These are phyloP conservation scores for Gavia stellata DNA, from an alignment of 2,113 vertebrate species.

Conservation along the genomic window DNA sequence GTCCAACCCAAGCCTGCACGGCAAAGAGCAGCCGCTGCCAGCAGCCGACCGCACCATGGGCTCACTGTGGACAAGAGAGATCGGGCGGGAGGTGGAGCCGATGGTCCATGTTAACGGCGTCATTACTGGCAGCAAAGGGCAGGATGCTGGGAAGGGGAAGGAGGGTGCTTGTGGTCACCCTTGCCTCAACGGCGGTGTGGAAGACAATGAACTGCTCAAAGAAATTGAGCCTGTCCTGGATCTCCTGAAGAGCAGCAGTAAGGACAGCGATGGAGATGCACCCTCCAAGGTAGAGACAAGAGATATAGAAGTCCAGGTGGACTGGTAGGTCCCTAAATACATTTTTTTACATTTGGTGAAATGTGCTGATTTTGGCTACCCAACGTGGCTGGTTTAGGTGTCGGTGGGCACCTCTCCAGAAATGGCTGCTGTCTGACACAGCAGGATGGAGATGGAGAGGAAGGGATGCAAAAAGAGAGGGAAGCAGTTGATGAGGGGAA, in stretches of 20 bases:
- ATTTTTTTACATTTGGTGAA: not conserved
- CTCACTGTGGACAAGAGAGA: slow-evolving; percentile 68
- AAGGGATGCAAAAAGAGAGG: not conserved
- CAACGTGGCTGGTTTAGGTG: accelerated
- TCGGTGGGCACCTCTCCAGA: not conserved
- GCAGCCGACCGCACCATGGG: slow-evolving; percentile 68
- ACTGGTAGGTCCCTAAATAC: slow-evolving; percentile 79
- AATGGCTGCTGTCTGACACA: not conserved
- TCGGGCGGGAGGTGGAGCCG: slow-evolving; percentile 29
- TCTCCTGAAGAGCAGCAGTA: slow-evolving; percentile 81
- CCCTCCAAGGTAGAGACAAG: slow-evolving; percentile 74
- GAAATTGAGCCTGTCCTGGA: slow-evolving; percentile 91
- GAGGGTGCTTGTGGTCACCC: slow-evolving; percentile 16
- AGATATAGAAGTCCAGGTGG: slow-evolving; percentile 89
- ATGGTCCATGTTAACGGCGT: slow-evolving; percentile 66
- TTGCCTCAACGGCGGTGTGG: slow-evolving; percentile 79
- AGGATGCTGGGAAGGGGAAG: slow-evolving; percentile 62
- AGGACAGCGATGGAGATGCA: slow-evolving; percentile 73
- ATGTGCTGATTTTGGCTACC: not conserved
- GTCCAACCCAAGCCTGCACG: slow-evolving; percentile 65
- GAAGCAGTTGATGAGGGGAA: not conserved
- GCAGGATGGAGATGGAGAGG: not conserved
- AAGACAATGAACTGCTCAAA: slow-evolving; percentile 85
- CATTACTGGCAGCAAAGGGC: slow-evolving; percentile 40
- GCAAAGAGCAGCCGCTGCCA: slow-evolving; percentile 75